phyloP scores from a whole-genome alignment of 2,888 invertebrate genomes.

The Erebia epiphron region DNA sequence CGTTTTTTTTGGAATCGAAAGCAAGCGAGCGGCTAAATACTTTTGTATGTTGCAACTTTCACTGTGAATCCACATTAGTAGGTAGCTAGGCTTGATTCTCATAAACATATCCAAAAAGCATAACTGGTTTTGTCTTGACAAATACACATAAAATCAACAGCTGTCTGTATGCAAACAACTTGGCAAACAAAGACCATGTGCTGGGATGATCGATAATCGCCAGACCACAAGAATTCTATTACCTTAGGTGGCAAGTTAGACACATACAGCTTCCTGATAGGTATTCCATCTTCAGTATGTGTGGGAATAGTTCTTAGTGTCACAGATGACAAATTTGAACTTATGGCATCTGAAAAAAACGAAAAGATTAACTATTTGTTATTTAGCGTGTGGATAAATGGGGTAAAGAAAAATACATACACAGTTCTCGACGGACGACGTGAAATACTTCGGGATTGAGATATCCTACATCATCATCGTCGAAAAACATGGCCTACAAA shows the following conservation, averaged over 20 bases:
- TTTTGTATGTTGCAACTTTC: not conserved
- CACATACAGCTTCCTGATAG: slow-evolving; percentile 83
- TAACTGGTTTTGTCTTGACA: not conserved
- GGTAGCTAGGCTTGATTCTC: no score
- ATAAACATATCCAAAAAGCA: not conserved
- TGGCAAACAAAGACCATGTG: slow-evolving; percentile 1
- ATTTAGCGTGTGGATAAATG: not conserved
- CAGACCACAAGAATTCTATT: slow-evolving; percentile 25
- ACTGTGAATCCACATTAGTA: not conserved
- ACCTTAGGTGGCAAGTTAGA: slow-evolving; percentile 83
- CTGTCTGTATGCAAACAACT: not conserved
- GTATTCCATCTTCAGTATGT: slow-evolving; percentile 82
- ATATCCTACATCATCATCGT: slow-evolving; percentile 62
- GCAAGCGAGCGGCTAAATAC: no score
- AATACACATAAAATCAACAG: not conserved
- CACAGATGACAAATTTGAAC: slow-evolving; percentile 50
- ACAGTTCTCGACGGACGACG: slow-evolving; percentile 64
- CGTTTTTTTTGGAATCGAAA: no score
- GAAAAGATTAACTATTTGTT: slow-evolving; percentile 19
- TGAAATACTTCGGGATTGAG: slow-evolving; percentile 66
- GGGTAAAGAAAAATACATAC: slow-evolving; percentile 49
- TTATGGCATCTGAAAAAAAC: slow-evolving; percentile 59
- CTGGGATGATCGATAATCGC: not conserved
- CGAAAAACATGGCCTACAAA: slow-evolving; percentile 67
- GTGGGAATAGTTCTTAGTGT: slow-evolving; percentile 64